A percentile compares a stretch with the other conserved stretches of the same genome.
These are phyloP conservation scores for Endotricha flammealis DNA, from an alignment of 2,888 invertebrate species.

Conservation along the genomic window DNA sequence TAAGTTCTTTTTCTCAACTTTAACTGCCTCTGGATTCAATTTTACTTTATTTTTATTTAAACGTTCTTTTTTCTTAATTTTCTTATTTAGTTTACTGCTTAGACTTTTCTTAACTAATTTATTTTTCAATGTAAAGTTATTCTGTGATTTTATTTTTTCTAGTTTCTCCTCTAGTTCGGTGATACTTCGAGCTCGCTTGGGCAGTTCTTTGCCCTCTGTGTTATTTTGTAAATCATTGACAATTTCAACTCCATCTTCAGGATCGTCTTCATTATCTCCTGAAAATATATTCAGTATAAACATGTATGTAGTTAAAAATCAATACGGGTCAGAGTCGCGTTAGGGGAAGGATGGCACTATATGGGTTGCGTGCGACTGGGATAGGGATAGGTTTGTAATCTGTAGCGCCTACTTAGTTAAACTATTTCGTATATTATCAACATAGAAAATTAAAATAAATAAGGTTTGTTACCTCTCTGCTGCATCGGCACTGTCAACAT, in stretches of 20 bases:
- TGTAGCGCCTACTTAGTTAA: too few species aligned
- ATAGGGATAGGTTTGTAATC: too few species aligned
- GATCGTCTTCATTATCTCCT: slow-evolving; percentile 57
- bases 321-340: too few species aligned
- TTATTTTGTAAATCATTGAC: slow-evolving; percentile 35
- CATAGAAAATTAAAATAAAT: too few species aligned
- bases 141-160: slow-evolving; percentile 79
- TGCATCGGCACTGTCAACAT: slow-evolving; percentile 72
- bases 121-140: slow-evolving; percentile 80
- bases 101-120: slow-evolving; percentile 82
- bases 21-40: slow-evolving; percentile 29
- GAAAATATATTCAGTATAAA: too few species aligned
- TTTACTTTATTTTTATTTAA: slow-evolving; percentile 46
- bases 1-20: slow-evolving; percentile 28
- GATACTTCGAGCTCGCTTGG: slow-evolving; percentile 78
- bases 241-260: slow-evolving; percentile 58
- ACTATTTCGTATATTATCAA: too few species aligned
- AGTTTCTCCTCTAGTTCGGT: slow-evolving; percentile 82
- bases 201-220: slow-evolving; percentile 41
- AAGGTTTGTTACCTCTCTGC: slow-evolving; percentile 63
- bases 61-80: slow-evolving; percentile 79
- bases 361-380: too few species aligned
- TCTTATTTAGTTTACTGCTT: slow-evolving; percentile 82
- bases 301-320: too few species aligned
- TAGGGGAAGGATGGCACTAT: too few species aligned